Base-by-base conservation (phyloP, 1,140 invertebrate genomes). In the Idris sp. region DNA sequence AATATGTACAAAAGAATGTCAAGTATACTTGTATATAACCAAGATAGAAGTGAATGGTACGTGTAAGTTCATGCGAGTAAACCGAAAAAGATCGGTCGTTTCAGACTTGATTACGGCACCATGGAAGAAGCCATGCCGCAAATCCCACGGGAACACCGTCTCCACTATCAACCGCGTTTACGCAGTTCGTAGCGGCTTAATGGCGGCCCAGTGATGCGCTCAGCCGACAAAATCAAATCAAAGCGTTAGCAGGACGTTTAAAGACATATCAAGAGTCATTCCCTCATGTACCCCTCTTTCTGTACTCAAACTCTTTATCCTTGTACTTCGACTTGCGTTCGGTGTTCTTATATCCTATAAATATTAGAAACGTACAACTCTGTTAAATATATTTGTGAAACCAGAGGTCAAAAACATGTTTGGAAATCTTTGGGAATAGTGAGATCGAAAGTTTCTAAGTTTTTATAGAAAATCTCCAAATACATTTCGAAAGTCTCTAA, bases 121-220 rank as follows among this genome's bases (percentile, higher is more conserved):
- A 59, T 79, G 77, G 77, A 79, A 79, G 80, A 81, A 80, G 79
- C 80, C 79, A 73, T 78, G 54, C 51, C 40, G 59, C 22, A 58
- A 75, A 77, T 81, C 81, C 79, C 74, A 25, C 35, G 73, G 67
- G 76, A 83, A 51, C 46, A 59, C 22, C 25, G 56, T 65, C 33
- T n/a, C n/a, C 53, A 72, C 35, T 74, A 61, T 46, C 31, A 43
- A 44, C 36, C 51, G 58, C 64, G 69, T 78, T 67, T 71, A 53
- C 53, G 58, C 64, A 58, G 71, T 58, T 67, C 58, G 48, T 68
- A 48, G 62, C 58, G 58, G 65, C 56, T 64, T 68, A 69, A 62
- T 68, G 44, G 59, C 56, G n/a, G n/a, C n/a, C 26, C 51, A 54
- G 13, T n/a, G 41, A 13, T 49, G 56, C 61, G 64, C 65, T 76